Base-by-base conservation (phyloP, 2,113 vertebrate species). In the Plotosus lineatus region DNA sequence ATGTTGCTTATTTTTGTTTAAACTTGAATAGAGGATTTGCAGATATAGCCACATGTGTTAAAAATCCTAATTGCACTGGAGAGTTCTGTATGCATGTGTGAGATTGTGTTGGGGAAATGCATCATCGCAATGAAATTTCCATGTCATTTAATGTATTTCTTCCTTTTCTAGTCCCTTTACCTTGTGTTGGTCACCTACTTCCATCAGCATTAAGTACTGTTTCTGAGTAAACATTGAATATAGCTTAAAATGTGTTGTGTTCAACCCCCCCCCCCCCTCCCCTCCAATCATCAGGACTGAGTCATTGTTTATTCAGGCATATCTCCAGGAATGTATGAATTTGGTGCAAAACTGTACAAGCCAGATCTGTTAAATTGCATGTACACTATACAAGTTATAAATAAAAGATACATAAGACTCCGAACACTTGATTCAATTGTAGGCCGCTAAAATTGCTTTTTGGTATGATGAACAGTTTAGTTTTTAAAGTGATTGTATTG, bases 121-220 rank as follows among this genome's bases (percentile, higher is more conserved):
- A 65, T 78, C 21, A 38, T 44, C 40, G 72, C 69, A 33, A 75
- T 80, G 48, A 75, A 83, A 69, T 75, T 38, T 23, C 42, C 23
- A 40, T 9, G 10, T 14, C 23, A 68, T 44, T 2, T 40, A 42
- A 38, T 65, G 60, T 68, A 11, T 50, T 69, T 50, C 7, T 33
- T 21, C 2, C n/a, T n/a, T 42, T 68, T 68, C 65, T 11, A 68
- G 38, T 66, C 36, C 11, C 9, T 66, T 7, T 66, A 10, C 33
- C 33, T 8, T 65, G 7, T 38, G 21, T 36, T 65, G 61, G 17
- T 65, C 7, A 65, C 33, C 17, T 9, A 21, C 31, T 38, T 38
- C 17, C 31, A 19, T 60, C 14, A 31, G n/a, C n/a, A n/a, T n/a
- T 63, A 38, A 42, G 4, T 42, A 4, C 9, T 66, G 21, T 65